Conservation (phyloP, 2,888 invertebrate species). For the Cacoxenus indagator region DNA sequence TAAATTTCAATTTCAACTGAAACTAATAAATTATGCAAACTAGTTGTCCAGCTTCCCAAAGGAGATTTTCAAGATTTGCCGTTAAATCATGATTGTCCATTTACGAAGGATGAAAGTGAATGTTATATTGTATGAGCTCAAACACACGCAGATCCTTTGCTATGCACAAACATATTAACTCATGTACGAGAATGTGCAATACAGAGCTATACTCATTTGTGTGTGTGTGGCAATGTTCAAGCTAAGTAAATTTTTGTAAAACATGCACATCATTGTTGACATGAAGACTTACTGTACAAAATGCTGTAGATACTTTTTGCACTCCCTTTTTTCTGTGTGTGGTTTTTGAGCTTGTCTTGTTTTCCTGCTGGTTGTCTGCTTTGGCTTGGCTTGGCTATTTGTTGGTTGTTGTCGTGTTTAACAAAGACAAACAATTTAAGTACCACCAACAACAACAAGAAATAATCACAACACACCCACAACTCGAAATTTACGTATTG, state of each 20-base stretch:
- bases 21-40: neutral
- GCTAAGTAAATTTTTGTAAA: slow-evolving; percentile 49
- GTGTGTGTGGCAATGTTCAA: neutral
- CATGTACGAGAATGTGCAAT: no score
- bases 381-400: slow-evolving; percentile 27
- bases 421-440: slow-evolving; percentile 15
- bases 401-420: slow-evolving; percentile 23
- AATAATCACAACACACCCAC: neutral
- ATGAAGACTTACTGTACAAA: slow-evolving; percentile 48
- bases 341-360: neutral
- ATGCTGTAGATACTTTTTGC: slow-evolving; percentile 15
- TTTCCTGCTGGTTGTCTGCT: slow-evolving; percentile 27
- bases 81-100: neutral
- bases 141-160: neutral
- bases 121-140: neutral
- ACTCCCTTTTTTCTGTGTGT: neutral
- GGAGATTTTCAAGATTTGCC: no score
- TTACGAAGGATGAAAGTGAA: neutral
- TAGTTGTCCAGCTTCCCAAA: no score
- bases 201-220: neutral
- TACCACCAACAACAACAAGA: neutral
- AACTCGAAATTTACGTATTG: neutral
- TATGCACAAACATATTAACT: neutral
- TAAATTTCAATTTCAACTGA: neutral
- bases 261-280: slow-evolving; percentile 62